These are phyloP conservation scores for Dromiciops gliroides DNA, from an alignment of 2,113 vertebrate species.

Conservation along the genomic window DNA sequence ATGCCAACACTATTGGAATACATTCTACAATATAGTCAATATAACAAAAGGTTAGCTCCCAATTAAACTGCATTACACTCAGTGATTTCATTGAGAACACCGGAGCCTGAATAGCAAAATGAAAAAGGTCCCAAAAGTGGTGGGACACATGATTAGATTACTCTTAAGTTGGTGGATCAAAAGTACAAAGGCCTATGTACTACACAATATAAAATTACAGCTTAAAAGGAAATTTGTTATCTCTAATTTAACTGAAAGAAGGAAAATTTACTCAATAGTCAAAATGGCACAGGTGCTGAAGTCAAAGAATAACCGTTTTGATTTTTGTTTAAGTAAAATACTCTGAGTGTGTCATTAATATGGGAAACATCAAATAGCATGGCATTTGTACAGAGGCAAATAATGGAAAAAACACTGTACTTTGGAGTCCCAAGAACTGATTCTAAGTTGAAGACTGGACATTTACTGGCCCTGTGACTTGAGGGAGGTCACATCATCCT, in stretches of 20 bases:
- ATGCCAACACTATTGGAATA: not conserved
- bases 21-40: not conserved
- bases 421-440: not conserved
- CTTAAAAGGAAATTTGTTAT: not conserved
- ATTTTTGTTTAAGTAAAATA: not conserved
- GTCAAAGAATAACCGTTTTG: not conserved
- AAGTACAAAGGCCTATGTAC: not conserved
- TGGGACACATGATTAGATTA: not conserved
- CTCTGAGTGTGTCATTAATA: not conserved
- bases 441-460: not conserved
- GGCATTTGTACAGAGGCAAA: not conserved
- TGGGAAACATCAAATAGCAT: not conserved
- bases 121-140: not conserved
- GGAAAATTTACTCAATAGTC: not conserved
- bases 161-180: not conserved
- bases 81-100: not conserved
- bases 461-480: not conserved
- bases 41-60: not conserved
- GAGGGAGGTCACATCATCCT: not conserved
- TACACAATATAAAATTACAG: not conserved
- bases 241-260: not conserved
- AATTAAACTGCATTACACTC: not conserved
- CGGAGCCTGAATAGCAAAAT: not conserved
- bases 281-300: not conserved
- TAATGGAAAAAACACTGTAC: not conserved